Evolutionary conservation across 2,888 invertebrate genomes (phyloP), one percentile per base, ranked within the genome.

Genomic region (Phyllotreta striolata): DNA sequence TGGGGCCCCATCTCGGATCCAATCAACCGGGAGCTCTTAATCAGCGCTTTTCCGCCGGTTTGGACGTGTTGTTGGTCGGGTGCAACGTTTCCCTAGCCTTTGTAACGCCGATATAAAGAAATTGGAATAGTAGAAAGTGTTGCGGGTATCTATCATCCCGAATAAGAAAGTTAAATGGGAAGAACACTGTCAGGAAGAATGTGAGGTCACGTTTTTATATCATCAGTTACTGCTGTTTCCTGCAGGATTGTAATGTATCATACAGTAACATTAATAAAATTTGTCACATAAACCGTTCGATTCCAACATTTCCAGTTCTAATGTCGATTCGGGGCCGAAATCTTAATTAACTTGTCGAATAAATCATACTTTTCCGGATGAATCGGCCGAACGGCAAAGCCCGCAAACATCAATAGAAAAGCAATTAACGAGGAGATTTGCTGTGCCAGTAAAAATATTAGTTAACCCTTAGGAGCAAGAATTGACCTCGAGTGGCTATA

Each of bases 11-110:
- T 67, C 58, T 55, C 51, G 35, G 37, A 66, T 64, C 69, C 67
- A 66, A 69, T 69, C 66, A 69, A 52, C 66, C 54, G 62, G 43
- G 43, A 49, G 62, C 47, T 66, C 62, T 62, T 67, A 69, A 69
- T 69, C 67, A 64, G 66, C 64, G 62, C 46, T 67, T 66, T 58
- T 63, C 43, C 46, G 1, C 24, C 24, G 24, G 24, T 24, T 57
- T 51, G 43, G 62, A 69, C 66, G 67, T 67, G 63, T 63, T 59
- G 61, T 57, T 60, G 62, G 35, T 51, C 14, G 55, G 34, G 41
- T 13, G 44, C 35, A 14, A 49, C 49, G 57, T 61, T 61, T 47
- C 24, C 24, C 24, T 24, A 24, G 24, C 24, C 24, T 24, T 24
- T 24, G 24, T 24, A 24, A 24, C 24, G 24, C 24, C 24, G 24